Percentiles rank a stretch among this genome's conserved stretches.
These are phyloP conservation scores for Zygogramma bicolorata DNA, from an alignment of 2,888 invertebrate species.

Conservation along the genomic window DNA sequence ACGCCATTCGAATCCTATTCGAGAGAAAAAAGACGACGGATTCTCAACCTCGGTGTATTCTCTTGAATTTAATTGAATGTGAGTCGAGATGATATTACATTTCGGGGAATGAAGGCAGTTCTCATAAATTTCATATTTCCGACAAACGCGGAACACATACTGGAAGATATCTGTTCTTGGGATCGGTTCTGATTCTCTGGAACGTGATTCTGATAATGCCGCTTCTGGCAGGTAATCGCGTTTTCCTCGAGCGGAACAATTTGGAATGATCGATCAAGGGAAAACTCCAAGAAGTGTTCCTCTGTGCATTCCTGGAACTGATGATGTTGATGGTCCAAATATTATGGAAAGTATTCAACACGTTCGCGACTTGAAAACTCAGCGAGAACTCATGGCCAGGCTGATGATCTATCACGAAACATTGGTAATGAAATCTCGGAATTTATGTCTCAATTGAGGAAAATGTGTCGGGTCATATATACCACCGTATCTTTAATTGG, in stretches of 20 bases:
- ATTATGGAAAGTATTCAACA: too few relatives aligned
- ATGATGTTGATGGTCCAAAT: too few relatives aligned
- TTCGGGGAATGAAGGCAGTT: not conserved
- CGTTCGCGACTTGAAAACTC: too few relatives aligned
- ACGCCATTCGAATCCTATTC: not conserved
- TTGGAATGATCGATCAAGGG: too few relatives aligned
- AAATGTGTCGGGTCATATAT: too few relatives aligned
- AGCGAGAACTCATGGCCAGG: too few relatives aligned
- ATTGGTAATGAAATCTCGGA: too few relatives aligned
- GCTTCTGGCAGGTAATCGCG: not conserved
- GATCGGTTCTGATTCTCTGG: not conserved
- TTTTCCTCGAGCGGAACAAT: not conserved
- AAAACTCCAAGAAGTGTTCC: too few relatives aligned
- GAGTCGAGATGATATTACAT: not conserved
- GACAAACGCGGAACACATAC: not conserved
- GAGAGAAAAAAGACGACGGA: not conserved
- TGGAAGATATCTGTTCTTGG: not conserved
- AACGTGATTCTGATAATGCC: not conserved
- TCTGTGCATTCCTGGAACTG: too few relatives aligned
- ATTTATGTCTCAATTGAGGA: too few relatives aligned
- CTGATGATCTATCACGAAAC: too few relatives aligned
- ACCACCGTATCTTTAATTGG: too few relatives aligned
- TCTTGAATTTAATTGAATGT: conserved; percentile 3
- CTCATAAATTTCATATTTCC: not conserved
- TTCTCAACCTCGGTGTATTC: not conserved